These are phyloP conservation scores for Agrypnus murinus DNA, from an alignment of 2,888 invertebrate genomes.

Conservation along the genomic window DNA sequence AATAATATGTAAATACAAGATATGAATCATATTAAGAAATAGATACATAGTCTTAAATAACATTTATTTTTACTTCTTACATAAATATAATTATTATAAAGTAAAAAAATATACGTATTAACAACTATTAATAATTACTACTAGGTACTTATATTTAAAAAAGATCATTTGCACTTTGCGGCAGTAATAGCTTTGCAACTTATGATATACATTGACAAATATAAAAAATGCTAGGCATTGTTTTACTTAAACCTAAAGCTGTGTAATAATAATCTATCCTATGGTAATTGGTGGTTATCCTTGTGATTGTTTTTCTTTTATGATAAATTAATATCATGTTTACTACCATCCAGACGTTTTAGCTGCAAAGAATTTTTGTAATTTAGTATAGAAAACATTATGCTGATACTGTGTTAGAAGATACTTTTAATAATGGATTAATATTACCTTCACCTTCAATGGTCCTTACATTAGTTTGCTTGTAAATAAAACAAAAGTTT, in stretches of 20 bases:
- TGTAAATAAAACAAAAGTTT: conserved; percentile 32
- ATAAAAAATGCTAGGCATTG: neutral
- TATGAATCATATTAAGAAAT: too few relatives aligned
- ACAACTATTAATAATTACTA: conserved; percentile 39
- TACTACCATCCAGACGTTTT: conserved; percentile 61
- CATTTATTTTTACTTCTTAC: conserved; percentile 35
- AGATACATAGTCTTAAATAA: conserved; percentile 19
- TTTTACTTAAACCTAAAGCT: conserved; percentile 1
- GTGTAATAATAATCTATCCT: neutral
- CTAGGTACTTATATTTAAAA: conserved; percentile 33
- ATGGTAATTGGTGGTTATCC: neutral
- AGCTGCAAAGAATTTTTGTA: conserved; percentile 55
- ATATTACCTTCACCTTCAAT: conserved; percentile 45
- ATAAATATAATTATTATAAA: conserved; percentile 25
- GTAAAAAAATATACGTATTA: conserved; percentile 45
- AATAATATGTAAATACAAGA: too few relatives aligned
- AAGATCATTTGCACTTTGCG: conserved; percentile 23
- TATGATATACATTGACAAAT: neutral
- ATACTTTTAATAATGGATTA: conserved; percentile 6
- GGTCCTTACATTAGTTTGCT: conserved; percentile 43
- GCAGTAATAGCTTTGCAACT: conserved; percentile 42
- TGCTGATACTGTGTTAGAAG: neutral
- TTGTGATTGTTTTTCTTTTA: conserved; percentile 35
- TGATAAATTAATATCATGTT: conserved; percentile 55
- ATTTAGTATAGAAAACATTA: conserved; percentile 1